phyloP scores from a whole-genome alignment of 2,113 vertebrate species.

The Bagarius yarrelli region DNA sequence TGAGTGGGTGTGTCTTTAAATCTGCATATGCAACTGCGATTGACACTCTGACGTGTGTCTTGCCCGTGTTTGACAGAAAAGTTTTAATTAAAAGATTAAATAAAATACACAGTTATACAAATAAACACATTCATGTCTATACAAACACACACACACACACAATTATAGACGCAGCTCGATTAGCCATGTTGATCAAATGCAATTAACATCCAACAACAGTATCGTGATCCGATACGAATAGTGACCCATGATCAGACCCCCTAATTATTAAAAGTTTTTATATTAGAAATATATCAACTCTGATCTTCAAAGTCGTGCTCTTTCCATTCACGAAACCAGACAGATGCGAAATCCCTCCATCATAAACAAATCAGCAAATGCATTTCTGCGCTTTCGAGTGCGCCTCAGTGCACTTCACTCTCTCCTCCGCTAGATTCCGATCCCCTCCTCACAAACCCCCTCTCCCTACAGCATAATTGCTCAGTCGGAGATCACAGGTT shows the following conservation, averaged over 20 bases:
- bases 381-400: slow-evolving; percentile 6
- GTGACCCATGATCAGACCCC: no score
- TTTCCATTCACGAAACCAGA: not conserved
- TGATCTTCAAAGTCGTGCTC: slow-evolving; percentile 25
- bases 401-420: not conserved
- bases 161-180: no score
- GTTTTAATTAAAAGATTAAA: no score
- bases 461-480: not conserved
- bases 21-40: no score
- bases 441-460: not conserved
- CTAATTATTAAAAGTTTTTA: no score
- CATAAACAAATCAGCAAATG: slow-evolving; percentile 45
- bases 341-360: not conserved
- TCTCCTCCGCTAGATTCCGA: not conserved
- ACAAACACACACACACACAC: not conserved
- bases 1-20: not conserved
- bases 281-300: not conserved
- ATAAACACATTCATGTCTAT: not conserved
- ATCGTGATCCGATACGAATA: no score
- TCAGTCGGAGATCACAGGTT: slow-evolving; percentile 9
- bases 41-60: no score
- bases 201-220: no score
- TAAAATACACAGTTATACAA: not conserved
- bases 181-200: not conserved
- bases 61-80: no score